A percentile compares a stretch with the other conserved stretches of the same genome.
These are phyloP conservation scores for Gasteruption jaculator DNA, from an alignment of 2,888 invertebrate genomes.

Conservation along the genomic window DNA sequence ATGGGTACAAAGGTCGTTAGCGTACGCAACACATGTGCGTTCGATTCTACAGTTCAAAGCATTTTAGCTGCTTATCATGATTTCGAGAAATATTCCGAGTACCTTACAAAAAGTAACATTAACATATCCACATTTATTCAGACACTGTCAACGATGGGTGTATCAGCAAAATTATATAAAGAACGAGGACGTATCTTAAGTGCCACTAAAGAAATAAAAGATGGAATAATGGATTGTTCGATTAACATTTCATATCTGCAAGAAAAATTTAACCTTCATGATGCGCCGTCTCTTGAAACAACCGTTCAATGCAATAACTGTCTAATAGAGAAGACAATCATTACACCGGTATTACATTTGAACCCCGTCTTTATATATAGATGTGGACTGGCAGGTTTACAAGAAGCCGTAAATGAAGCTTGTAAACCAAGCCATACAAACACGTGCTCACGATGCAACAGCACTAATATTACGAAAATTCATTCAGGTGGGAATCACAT, in stretches of 20 bases:
- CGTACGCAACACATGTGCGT: conserved; percentile 16
- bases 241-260: conserved; percentile 8
- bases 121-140: conserved; percentile 6
- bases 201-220: neutral
- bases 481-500: conserved; percentile 13
- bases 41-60: conserved; percentile 3
- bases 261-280: conserved; percentile 2
- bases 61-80: conserved; percentile 6
- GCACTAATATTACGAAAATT: conserved; percentile 8
- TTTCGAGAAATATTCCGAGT: conserved; percentile 6
- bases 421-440: conserved; percentile 3
- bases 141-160: conserved; percentile 10
- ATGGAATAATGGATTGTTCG: conserved; percentile 11
- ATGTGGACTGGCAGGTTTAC: conserved; percentile 9
- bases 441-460: conserved; percentile 9
- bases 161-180: conserved; percentile 10
- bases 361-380: conserved; percentile 10
- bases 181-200: conserved; percentile 13
- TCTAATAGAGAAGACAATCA: neutral
- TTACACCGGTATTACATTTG: conserved; percentile 5
- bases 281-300: conserved; percentile 8
- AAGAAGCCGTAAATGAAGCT: conserved; percentile 3
- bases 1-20: conserved; percentile 3
- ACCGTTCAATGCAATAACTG: conserved; percentile 3
- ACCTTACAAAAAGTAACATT: conserved; percentile 3